Evolutionary conservation across 2,797 vertebrate species (phyloP).

Genomic region (Mus spretus): DNA sequence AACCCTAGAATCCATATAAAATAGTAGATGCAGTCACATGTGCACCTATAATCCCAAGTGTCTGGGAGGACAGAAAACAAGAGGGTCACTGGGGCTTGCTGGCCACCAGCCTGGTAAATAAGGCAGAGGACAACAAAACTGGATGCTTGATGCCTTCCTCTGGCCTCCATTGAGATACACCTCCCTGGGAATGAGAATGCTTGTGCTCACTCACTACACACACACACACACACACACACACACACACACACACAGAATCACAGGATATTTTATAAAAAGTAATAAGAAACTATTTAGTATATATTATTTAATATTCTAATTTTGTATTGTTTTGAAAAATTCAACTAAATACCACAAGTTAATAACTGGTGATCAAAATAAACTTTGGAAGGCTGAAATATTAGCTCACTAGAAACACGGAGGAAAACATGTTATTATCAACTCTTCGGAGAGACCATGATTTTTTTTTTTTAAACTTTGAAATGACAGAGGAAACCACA

Average conservation of each 20-base stretch:
- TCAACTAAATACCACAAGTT: neutral
- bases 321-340: slow-evolving; percentile 9
- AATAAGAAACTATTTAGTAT: neutral
- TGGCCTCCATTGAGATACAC: neutral
- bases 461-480: neutral
- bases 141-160: neutral
- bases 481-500: slow-evolving; percentile 27
- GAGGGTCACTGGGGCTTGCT: neutral
- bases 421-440: neutral
- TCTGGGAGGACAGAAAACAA: neutral
- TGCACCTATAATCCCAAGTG: neutral
- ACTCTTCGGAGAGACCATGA: neutral
- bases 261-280: neutral
- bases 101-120: neutral
- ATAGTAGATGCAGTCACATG: neutral
- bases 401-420: neutral
- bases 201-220: neutral
- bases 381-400: neutral
- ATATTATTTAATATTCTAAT: slow-evolving; percentile 13
- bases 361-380: neutral
- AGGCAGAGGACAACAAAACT: neutral
- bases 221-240: neutral
- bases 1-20: neutral
- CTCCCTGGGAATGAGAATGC: neutral
- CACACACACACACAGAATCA: neutral